Evolutionary conservation across 2,113 vertebrate genomes (phyloP).

Genomic region (Barnardius zonarius): DNA sequence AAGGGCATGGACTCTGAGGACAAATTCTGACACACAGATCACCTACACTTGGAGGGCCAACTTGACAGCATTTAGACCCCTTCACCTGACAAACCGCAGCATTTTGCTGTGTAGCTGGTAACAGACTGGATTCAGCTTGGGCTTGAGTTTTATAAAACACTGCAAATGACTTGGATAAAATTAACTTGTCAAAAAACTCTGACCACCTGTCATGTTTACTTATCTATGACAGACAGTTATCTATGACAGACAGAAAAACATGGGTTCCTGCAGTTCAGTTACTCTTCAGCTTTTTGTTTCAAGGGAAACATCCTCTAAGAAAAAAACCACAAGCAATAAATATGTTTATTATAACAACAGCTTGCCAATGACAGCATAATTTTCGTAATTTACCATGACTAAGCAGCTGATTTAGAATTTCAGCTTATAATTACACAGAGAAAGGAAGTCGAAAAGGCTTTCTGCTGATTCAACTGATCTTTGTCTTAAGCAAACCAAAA

Average conservation of each 20-base stretch:
- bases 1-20: not conserved
- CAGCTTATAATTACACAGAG: not conserved
- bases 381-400: not conserved
- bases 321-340: not conserved
- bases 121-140: not conserved
- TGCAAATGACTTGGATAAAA: not conserved
- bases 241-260: not conserved
- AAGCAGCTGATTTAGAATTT: constrained; percentile 4
- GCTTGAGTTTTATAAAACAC: not conserved
- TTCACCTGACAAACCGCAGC: not conserved
- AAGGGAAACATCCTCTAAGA: not conserved
- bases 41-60: not conserved
- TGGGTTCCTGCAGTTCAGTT: not conserved
- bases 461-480: constrained; percentile 1
- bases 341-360: not conserved
- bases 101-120: not conserved
- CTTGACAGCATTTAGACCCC: no score
- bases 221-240: not conserved
- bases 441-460: constrained; percentile 13
- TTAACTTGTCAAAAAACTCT: not conserved
- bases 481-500: constrained; percentile 1
- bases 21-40: not conserved
- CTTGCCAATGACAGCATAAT: not conserved
- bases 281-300: not conserved
- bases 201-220: not conserved